These are phyloP conservation scores for Lacerta bilineata DNA, from an alignment of 2,797 vertebrate genomes.

Conservation along the genomic window DNA sequence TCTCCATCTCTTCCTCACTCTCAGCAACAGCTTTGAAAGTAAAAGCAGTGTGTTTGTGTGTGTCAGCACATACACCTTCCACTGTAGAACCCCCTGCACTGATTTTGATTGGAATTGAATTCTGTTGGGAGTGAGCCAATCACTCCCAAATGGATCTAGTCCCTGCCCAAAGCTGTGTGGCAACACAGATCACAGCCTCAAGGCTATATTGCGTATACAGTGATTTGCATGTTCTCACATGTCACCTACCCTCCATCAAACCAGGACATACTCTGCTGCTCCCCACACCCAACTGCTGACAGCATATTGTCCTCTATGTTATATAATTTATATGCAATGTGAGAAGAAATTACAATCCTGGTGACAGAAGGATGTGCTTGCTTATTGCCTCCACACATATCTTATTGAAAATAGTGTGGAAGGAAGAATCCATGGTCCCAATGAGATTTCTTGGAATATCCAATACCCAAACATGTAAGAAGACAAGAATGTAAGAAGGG, in stretches of 20 bases:
- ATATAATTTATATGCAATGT: background rate
- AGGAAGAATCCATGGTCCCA: background rate
- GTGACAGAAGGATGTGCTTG: background rate
- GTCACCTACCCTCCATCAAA: background rate
- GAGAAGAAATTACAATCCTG: background rate
- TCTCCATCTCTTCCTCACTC: no score
- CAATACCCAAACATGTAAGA: no score
- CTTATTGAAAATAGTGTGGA: no score
- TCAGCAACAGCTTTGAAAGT: background rate
- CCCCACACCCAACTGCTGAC: no score
- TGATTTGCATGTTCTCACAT: background rate
- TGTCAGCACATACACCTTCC: background rate
- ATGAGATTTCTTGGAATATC: background rate
- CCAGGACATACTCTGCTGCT: background rate
- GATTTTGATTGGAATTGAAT: no score
- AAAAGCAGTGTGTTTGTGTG: no score
- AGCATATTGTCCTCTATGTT: background rate
- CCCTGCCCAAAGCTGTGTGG: no score
- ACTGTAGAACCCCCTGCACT: background rate
- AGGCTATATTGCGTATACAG: background rate
- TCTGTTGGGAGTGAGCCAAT: background rate
- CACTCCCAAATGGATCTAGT: no score
- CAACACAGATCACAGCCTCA: background rate
- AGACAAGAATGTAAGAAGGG: no score
- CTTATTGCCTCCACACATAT: background rate